phyloP scores from a whole-genome alignment of 1,140 invertebrate genomes.

The Tachypleus tridentatus region DNA sequence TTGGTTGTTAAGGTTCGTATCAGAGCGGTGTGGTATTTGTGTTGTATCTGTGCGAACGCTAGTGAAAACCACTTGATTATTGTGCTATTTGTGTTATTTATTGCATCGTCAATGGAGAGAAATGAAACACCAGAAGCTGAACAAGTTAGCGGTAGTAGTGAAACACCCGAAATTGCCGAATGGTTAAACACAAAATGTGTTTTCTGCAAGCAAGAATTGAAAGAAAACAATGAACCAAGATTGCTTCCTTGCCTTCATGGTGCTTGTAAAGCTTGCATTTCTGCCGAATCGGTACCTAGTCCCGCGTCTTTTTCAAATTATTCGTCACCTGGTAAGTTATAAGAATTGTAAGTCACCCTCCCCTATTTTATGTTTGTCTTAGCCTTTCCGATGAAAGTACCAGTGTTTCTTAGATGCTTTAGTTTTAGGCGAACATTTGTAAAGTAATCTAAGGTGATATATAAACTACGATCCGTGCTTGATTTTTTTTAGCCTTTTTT shows the following conservation, averaged over 20 bases:
- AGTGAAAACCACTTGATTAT: no score
- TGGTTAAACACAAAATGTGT: slow-evolving; percentile 42
- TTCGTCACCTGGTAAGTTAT: slow-evolving; percentile 29
- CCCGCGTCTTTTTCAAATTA: no score
- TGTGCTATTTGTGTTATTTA: no score
- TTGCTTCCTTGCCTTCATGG: slow-evolving; percentile 75
- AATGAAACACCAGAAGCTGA: slow-evolving; percentile 11
- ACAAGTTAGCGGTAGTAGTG: slow-evolving; percentile 11
- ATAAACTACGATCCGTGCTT: no score
- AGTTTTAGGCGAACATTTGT: no score
- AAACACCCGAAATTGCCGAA: slow-evolving; percentile 3
- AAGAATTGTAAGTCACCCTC: slow-evolving; percentile 5
- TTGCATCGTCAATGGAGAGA: slow-evolving; percentile 1
- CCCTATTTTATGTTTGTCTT: no score
- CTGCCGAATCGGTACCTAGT: slow-evolving; percentile 44
- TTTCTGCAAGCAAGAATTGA: slow-evolving; percentile 51
- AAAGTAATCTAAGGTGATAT: no score
- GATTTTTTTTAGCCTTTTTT: background rate
- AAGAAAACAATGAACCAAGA: slow-evolving; percentile 49
- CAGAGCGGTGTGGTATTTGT: no score
- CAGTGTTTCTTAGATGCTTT: no score
- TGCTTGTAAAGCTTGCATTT: slow-evolving; percentile 60
- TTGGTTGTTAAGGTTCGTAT: no score
- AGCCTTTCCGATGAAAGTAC: no score
- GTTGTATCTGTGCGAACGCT: no score